Evolutionary conservation across 1,140 invertebrate genomes (phyloP).

Genomic region (Penaeus japonicus): DNA sequence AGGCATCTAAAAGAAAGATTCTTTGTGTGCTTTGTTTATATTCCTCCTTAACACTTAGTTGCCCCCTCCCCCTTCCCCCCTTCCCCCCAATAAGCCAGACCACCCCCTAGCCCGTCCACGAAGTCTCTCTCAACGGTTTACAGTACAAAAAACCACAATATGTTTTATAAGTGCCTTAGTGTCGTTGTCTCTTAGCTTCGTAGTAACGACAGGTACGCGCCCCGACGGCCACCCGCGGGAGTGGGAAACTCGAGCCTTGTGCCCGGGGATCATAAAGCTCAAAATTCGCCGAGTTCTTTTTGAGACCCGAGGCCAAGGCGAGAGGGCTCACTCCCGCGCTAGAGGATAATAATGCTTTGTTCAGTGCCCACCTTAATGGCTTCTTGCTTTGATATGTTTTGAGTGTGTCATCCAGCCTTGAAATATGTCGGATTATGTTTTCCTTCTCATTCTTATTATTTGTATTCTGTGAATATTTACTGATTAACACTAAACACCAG

Average conservation of each 20-base stretch:
- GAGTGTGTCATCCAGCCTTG: slow-evolving; percentile 25
- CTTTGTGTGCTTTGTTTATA: no score
- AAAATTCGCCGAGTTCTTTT: not conserved
- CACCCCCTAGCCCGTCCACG: slow-evolving; percentile 26
- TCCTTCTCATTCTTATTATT: slow-evolving; percentile 4
- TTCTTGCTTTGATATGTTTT: slow-evolving; percentile 23
- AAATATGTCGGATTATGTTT: not conserved
- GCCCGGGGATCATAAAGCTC: slow-evolving; percentile 11
- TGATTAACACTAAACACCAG: slow-evolving; percentile 15
- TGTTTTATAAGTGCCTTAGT: slow-evolving; percentile 53
- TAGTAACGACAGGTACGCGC: slow-evolving; percentile 50
- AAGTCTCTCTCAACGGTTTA: slow-evolving; percentile 47
- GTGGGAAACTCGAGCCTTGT: not conserved
- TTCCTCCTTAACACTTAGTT: no score
- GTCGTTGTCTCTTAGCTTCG: slow-evolving; percentile 45
- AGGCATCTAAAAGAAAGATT: no score
- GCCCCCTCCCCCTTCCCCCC: no score
- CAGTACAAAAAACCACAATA: slow-evolving; percentile 46
- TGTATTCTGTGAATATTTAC: slow-evolving; percentile 17
- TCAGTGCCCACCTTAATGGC: slow-evolving; percentile 26
- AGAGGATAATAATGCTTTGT: slow-evolving; percentile 27
- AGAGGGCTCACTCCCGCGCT: not conserved
- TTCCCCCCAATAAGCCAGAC: not conserved
- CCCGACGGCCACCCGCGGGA: not conserved
- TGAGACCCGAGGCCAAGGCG: not conserved